phyloP scores from a whole-genome alignment of 1,140 invertebrate species.

The Agraylea sexmaculata region DNA sequence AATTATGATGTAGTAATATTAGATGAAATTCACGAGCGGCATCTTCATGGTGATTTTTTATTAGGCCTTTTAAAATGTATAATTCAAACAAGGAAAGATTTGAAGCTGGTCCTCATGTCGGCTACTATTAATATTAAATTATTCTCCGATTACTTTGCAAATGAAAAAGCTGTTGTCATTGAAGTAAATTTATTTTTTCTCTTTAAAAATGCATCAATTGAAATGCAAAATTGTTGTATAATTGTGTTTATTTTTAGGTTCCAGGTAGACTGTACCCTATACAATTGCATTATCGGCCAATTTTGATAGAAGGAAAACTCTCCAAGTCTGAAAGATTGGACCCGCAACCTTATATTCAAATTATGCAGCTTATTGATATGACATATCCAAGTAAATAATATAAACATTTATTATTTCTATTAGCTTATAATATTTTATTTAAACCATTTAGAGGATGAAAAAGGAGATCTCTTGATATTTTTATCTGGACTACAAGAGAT shows the following conservation, averaged over 20 bases:
- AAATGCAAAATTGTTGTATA: background rate
- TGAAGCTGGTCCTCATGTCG: conserved; percentile 96
- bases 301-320: conserved; percentile 57
- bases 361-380: conserved; percentile 84
- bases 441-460: conserved; percentile 54
- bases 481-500: conserved; percentile 95
- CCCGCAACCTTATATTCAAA: conserved; percentile 82
- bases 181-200: conserved; percentile 41
- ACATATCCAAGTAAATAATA: conserved; percentile 61
- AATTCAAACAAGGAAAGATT: conserved; percentile 60
- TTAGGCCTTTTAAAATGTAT: conserved; percentile 87
- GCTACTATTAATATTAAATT: conserved; percentile 95
- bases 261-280: conserved; percentile 92
- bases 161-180: conserved; percentile 67
- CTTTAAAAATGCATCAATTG: conserved; percentile 10
- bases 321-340: conserved; percentile 66
- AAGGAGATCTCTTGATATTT: conserved; percentile 94
- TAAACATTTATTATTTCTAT: conserved; percentile 3
- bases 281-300: conserved; percentile 74
- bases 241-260: conserved; percentile 45
- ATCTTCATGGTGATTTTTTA: conserved; percentile 91
- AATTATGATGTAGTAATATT: conserved; percentile 81
- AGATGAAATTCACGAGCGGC: conserved; percentile 93
- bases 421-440: conserved; percentile 6
- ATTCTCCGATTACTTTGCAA: conserved; percentile 80